These are phyloP conservation scores for Bubo bubo DNA, from an alignment of 2,113 vertebrate species.

Conservation along the genomic window DNA sequence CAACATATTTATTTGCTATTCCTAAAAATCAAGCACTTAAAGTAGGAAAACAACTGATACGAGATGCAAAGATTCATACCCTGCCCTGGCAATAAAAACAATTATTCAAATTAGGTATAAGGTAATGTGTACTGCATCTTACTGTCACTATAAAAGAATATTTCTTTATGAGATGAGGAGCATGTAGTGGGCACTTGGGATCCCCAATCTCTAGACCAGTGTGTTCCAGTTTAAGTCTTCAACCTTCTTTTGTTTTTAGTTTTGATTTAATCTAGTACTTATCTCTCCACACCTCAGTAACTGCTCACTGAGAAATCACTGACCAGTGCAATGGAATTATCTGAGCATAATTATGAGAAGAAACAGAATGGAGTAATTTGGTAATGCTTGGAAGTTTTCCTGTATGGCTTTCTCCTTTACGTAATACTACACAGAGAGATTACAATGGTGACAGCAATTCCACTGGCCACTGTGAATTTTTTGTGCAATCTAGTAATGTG, in stretches of 20 bases:
- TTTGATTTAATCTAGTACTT: not conserved
- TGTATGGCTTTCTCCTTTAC: not conserved
- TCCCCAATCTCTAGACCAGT: not conserved
- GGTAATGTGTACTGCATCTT: not conserved
- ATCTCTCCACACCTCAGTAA: accelerated
- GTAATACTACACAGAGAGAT: not conserved
- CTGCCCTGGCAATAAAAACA: not conserved
- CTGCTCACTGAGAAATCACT: not conserved
- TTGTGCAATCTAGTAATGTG: not conserved
- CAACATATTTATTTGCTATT: not conserved
- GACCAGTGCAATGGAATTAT: not conserved
- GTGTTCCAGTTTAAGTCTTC: not conserved
- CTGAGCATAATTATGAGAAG: not conserved
- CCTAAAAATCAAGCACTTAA: not conserved
- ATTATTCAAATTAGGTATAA: not conserved
- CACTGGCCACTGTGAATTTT: not conserved
- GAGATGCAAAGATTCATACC: not conserved
- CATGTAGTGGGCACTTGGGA: accelerated
- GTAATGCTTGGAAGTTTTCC: not conserved
- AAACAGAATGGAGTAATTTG: not conserved
- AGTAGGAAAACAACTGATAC: not conserved
- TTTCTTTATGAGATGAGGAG: not conserved
- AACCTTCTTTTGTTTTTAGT: not conserved
- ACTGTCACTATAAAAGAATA: not conserved
- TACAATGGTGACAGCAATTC: not conserved